Percentiles rank a stretch among this genome's conserved stretches.
Conservation (phyloP, 2,888 invertebrate genomes). For the Patella pellucida region DNA sequence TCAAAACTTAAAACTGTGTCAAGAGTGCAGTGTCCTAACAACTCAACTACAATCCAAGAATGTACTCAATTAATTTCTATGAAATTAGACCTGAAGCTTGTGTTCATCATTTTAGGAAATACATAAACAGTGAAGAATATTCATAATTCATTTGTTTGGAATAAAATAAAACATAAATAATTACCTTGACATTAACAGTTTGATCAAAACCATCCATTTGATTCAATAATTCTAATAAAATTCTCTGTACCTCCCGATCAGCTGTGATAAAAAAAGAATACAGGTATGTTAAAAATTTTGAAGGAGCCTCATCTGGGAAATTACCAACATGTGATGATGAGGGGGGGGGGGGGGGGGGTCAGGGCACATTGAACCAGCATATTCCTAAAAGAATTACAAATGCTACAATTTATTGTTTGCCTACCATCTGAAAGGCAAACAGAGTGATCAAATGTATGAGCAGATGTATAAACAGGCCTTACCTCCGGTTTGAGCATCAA, state of each 20-base stretch:
- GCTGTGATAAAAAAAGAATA: conserved; percentile 73
- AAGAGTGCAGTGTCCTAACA: too few relatives aligned
- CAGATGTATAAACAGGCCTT: conserved; percentile 11
- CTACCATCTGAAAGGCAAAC: too few relatives aligned
- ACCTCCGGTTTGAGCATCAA: conserved; percentile 96
- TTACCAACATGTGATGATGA: too few relatives aligned
- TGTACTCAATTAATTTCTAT: background rate
- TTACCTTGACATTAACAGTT: conserved; percentile 98
- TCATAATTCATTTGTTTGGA: background rate
- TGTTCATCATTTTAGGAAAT: background rate
- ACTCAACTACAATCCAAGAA: too few relatives aligned
- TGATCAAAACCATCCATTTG: conserved; percentile 99
- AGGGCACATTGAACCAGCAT: too few relatives aligned
- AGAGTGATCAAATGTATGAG: too few relatives aligned
- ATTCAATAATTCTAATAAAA: conserved; percentile 94
- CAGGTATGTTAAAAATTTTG: too few relatives aligned
- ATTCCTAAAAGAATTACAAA: too few relatives aligned
- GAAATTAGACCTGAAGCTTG: background rate
- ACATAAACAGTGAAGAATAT: background rate
- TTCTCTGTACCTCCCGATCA: conserved; percentile 98
- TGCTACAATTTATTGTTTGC: too few relatives aligned
- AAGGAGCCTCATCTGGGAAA: too few relatives aligned
- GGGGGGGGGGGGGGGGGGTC: too few relatives aligned
- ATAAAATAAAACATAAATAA: background rate
- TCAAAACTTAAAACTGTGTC: background rate